Percentiles rank a stretch among this genome's conserved stretches.
Conservation (phyloP, 2,113 vertebrate genomes). For the Mus spicilegus region DNA sequence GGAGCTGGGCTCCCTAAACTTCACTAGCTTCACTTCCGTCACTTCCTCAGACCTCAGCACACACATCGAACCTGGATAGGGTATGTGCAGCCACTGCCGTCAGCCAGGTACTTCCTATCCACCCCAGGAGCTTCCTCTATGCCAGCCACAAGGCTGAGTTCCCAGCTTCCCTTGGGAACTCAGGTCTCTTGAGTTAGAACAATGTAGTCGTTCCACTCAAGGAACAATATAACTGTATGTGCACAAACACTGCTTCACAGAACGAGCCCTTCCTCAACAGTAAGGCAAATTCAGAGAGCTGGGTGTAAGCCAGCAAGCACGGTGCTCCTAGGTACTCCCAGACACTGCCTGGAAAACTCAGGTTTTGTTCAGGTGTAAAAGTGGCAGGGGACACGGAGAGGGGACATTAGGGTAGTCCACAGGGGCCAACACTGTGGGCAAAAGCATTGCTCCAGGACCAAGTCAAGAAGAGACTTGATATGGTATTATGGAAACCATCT, state of each 20-base stretch:
- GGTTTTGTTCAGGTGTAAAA: background rate
- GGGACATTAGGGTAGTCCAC: background rate
- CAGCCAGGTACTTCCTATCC: background rate
- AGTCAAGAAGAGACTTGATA: background rate
- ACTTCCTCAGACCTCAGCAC: background rate
- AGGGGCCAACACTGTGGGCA: background rate
- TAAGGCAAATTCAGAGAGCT: background rate
- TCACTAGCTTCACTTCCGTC: background rate
- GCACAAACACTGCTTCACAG: slow-evolving; percentile 49
- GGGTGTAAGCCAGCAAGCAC: background rate
- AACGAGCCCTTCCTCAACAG: slow-evolving; percentile 13
- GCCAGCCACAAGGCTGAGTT: background rate
- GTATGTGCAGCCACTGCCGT: background rate
- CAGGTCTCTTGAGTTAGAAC: slow-evolving; percentile 34
- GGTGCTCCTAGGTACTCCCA: background rate
- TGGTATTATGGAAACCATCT: background rate
- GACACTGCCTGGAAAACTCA: background rate
- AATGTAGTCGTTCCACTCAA: background rate
- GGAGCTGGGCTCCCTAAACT: background rate
- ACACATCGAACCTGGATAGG: too few species aligned
- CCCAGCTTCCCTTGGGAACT: background rate
- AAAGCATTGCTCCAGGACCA: background rate
- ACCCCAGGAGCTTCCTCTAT: background rate
- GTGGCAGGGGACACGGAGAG: background rate
- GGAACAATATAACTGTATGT: slow-evolving; percentile 34